phyloP scores from a whole-genome alignment of 2,888 invertebrate genomes.

The Parapristionchus giblindavisi region DNA sequence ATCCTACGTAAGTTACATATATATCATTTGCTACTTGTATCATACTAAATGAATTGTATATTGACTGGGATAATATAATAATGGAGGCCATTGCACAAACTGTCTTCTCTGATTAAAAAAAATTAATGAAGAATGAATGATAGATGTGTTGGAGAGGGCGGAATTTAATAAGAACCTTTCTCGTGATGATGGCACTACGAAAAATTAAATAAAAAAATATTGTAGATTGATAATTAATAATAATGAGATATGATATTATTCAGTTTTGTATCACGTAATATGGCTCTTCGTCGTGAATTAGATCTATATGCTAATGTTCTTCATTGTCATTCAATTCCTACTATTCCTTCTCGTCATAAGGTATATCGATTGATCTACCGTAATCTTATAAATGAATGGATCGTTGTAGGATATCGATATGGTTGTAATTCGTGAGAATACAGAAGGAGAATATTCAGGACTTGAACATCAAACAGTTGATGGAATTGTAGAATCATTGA shows the following conservation, averaged over 20 bases:
- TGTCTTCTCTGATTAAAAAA: no score
- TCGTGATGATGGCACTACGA: no score
- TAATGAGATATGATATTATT: not conserved
- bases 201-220: no score
- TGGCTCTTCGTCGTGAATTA: conserved; percentile 79
- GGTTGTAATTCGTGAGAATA: conserved; percentile 89
- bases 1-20: conserved; percentile 75
- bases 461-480: conserved; percentile 91
- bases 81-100: no score
- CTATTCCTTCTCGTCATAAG: conserved; percentile 79
- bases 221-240: no score
- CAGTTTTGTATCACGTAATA: conserved; percentile 85
- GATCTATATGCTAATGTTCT: conserved; percentile 92
- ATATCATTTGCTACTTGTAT: no score
- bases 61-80: no score
- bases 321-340: conserved; percentile 88
- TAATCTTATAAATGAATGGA: not conserved
- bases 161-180: no score
- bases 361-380: conserved; percentile 62
- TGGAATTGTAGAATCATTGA: conserved; percentile 95
- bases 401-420: conserved; percentile 81
- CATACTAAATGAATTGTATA: no score
- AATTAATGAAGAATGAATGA: no score
- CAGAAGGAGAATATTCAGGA: conserved; percentile 98
- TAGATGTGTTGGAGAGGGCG: no score